phyloP scores from a whole-genome alignment of 2,113 vertebrate species.

The Craseonycteris thonglongyai region DNA sequence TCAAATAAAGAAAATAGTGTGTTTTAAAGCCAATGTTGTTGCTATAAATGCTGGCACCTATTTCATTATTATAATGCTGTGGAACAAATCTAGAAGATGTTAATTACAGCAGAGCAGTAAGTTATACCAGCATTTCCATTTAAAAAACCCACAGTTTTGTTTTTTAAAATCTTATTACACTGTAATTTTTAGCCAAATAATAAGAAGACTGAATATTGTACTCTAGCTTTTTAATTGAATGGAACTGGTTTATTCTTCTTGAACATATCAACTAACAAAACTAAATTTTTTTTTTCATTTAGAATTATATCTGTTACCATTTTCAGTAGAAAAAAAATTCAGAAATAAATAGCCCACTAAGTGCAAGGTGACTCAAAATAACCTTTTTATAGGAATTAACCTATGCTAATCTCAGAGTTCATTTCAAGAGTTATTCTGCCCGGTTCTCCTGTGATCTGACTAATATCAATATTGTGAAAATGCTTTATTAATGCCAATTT shows the following conservation, averaged over 20 bases:
- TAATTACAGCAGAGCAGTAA: conserved; percentile 39
- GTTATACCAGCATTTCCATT: conserved; percentile 40
- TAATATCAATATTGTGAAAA: conserved; percentile 12
- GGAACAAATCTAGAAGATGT: conserved; percentile 39
- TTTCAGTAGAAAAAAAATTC: neutral
- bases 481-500: neutral
- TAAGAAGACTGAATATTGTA: neutral
- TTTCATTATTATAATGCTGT: conserved; percentile 18
- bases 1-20: neutral
- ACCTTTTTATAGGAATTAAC: conserved; percentile 7
- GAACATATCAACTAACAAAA: neutral
- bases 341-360: neutral
- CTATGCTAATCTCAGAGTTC: neutral
- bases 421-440: conserved; percentile 32
- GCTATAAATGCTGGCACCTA: neutral
- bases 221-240: conserved; percentile 11
- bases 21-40: neutral
- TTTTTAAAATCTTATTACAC: neutral
- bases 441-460: neutral
- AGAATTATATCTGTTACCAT: neutral
- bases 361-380: neutral
- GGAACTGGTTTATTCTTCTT: neutral
- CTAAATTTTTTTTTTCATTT: conserved; percentile 32
- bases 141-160: neutral
- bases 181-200: neutral